Evolutionary conservation across 2,113 vertebrate genomes (phyloP).

Genomic region (Equus przewalskii): DNA sequence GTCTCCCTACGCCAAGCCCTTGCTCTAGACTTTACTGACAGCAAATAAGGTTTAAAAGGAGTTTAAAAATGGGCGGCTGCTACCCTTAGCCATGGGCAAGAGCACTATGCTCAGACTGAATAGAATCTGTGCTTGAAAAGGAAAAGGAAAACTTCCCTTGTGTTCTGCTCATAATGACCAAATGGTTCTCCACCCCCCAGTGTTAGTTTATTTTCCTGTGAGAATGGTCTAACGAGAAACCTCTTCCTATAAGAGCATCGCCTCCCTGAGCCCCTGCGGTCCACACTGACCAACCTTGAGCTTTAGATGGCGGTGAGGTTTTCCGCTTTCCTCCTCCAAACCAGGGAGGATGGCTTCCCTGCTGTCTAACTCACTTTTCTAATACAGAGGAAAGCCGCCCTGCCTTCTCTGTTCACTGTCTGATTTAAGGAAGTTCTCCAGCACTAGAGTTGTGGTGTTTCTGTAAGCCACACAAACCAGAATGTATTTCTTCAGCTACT

Average conservation of each 20-base stretch:
- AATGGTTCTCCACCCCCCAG: neutral
- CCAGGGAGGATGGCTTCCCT: neutral
- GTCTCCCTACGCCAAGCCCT: neutral
- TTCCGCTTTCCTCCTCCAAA: neutral
- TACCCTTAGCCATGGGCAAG: neutral
- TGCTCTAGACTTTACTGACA: neutral
- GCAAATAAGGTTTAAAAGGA: neutral
- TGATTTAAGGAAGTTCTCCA: neutral
- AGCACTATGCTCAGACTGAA: neutral
- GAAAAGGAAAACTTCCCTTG: neutral
- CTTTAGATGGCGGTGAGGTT: neutral
- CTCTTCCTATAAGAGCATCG: neutral
- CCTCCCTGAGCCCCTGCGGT: neutral
- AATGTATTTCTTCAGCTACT: neutral
- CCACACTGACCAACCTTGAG: neutral
- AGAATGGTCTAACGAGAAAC: neutral
- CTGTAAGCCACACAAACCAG: slow-evolving; percentile 36
- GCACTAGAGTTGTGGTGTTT: neutral
- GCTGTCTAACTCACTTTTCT: neutral
- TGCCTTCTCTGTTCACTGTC: neutral
- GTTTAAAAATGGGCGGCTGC: neutral
- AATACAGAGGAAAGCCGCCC: neutral
- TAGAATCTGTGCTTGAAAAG: neutral
- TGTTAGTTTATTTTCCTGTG: neutral
- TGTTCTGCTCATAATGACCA: neutral